Conservation (phyloP, 2,113 vertebrate genomes). For the Podarcis cretensis region DNA sequence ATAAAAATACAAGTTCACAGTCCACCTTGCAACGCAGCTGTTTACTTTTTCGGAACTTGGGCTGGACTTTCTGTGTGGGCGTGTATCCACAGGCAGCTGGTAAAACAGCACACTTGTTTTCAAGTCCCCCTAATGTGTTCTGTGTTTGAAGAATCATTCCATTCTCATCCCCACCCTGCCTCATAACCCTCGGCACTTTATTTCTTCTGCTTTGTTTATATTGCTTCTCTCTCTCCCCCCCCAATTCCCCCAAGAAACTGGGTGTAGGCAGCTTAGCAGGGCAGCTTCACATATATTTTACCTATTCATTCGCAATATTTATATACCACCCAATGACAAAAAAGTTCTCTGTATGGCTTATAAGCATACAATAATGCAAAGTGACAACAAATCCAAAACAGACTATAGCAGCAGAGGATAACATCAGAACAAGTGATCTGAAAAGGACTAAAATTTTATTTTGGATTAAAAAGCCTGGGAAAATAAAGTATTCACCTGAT, state of each 20-base stretch:
- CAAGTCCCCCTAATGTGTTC: background rate
- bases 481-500: background rate
- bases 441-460: too few relatives aligned
- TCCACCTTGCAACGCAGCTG: background rate
- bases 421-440: too few relatives aligned
- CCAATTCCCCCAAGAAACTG: background rate
- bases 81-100: background rate
- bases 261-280: background rate
- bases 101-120: conserved; percentile 15
- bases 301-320: too few relatives aligned
- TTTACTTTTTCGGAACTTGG: background rate
- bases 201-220: background rate
- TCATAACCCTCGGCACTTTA: background rate
- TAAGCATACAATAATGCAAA: too few relatives aligned
- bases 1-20: background rate
- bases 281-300: background rate
- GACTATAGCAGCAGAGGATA: too few relatives aligned
- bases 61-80: background rate
- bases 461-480: too few relatives aligned
- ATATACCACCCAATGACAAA: too few relatives aligned
- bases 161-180: background rate
- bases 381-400: too few relatives aligned
- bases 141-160: conserved; percentile 24
- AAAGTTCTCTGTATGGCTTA: too few relatives aligned
- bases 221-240: background rate